Evolutionary conservation across 1,140 invertebrate species (phyloP).

Genomic region (Tribolium madens): DNA sequence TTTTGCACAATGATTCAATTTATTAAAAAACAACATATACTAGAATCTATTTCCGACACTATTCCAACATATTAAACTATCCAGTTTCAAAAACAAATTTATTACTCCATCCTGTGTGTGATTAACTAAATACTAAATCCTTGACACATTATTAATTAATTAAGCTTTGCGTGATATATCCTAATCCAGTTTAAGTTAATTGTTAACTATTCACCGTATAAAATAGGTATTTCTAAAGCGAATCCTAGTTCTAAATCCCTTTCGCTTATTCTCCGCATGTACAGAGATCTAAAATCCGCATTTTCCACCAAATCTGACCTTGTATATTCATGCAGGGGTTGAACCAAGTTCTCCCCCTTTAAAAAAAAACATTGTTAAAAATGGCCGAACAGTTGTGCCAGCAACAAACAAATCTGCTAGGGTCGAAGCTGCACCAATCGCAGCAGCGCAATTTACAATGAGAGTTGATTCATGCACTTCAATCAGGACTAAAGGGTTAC

Average conservation of each 20-base stretch:
- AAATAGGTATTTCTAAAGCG: not conserved
- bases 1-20: too few species aligned
- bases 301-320: slow-evolving; percentile 7
- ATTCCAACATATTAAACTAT: too few species aligned
- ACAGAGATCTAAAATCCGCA: not conserved
- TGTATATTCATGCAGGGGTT: slow-evolving; percentile 5
- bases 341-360: slow-evolving; percentile 10
- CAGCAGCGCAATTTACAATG: slow-evolving; percentile 49
- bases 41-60: too few species aligned
- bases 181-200: not conserved
- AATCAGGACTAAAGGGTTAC: slow-evolving; percentile 56
- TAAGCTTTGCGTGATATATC: not conserved
- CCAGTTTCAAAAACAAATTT: too few species aligned
- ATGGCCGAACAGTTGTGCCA: slow-evolving; percentile 52
- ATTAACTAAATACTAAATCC: not conserved
- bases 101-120: too few species aligned
- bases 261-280: not conserved
- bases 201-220: not conserved
- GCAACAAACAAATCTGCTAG: slow-evolving; percentile 50
- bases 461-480: slow-evolving; percentile 58
- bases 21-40: too few species aligned
- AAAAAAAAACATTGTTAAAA: slow-evolving; percentile 48
- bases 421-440: slow-evolving; percentile 50
- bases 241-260: not conserved
- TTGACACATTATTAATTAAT: not conserved